phyloP scores from a whole-genome alignment of 1,140 invertebrate genomes.

The Spodoptera litura region DNA sequence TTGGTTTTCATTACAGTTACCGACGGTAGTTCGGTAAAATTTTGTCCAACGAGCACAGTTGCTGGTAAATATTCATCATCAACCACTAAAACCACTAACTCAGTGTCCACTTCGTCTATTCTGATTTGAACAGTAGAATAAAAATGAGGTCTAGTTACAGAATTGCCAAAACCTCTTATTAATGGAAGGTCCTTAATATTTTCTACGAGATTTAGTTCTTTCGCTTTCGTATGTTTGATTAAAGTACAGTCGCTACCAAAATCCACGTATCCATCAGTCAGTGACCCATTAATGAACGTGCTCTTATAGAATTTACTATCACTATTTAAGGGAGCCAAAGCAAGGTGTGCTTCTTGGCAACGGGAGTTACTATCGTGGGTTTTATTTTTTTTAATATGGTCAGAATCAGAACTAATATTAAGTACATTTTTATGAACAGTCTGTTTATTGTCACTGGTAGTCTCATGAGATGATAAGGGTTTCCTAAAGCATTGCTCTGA shows the following conservation, averaged over 20 bases:
- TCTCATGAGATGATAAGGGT: background rate
- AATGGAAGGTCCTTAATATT: background rate
- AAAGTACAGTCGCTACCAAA: background rate
- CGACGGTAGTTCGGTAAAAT: constrained; percentile 51
- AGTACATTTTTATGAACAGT: too few species aligned
- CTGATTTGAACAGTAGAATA: too few species aligned
- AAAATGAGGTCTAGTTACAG: constrained; percentile 40
- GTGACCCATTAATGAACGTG: too few species aligned
- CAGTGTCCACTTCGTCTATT: constrained; percentile 41
- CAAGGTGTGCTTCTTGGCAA: too few species aligned
- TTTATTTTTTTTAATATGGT: too few species aligned
- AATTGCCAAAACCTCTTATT: constrained; percentile 54
- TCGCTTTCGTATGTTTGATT: background rate
- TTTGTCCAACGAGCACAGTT: constrained; percentile 49
- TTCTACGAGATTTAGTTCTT: background rate
- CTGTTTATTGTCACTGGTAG: background rate
- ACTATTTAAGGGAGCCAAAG: too few species aligned
- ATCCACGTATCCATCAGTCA: background rate
- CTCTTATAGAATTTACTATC: too few species aligned
- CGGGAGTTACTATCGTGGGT: too few species aligned
- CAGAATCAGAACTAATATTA: too few species aligned
- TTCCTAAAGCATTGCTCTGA: background rate
- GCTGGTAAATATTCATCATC: constrained; percentile 48
- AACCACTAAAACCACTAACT: constrained; percentile 42
- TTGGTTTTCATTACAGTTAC: constrained; percentile 47